Evolutionary conservation across 2,888 invertebrate genomes (phyloP).

Genomic region (Conomelus anceps): DNA sequence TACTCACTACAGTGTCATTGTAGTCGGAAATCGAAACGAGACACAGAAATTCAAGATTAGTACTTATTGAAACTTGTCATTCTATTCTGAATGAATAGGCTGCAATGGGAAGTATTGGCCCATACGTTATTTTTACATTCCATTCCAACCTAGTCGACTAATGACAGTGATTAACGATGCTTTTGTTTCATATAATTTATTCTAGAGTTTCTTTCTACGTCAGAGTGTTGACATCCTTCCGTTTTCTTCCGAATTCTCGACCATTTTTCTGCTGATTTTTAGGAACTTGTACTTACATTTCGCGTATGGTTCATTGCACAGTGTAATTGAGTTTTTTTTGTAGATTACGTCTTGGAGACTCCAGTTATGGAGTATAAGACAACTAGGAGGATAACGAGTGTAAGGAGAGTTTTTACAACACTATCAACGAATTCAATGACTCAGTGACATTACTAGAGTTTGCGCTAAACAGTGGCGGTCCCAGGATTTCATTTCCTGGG

Average conservation of each 20-base stretch:
- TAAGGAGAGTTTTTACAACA: too few relatives aligned
- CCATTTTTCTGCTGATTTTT: neutral
- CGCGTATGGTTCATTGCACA: neutral
- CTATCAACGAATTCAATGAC: too few relatives aligned
- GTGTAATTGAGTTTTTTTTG: neutral
- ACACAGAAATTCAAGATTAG: neutral
- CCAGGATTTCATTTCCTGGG: too few relatives aligned
- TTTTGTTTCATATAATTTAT: neutral
- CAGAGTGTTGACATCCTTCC: neutral
- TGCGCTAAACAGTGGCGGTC: too few relatives aligned
- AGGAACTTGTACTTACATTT: too few relatives aligned
- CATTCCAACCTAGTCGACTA: neutral
- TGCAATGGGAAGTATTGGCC: neutral
- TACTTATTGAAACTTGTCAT: neutral
- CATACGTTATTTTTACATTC: neutral
- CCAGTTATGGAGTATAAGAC: too few relatives aligned
- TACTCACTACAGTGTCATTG: neutral
- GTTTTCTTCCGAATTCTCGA: neutral
- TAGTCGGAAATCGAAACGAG: too few relatives aligned
- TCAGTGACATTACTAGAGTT: too few relatives aligned
- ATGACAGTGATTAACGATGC: neutral
- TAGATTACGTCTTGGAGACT: too few relatives aligned
- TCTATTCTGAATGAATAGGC: neutral
- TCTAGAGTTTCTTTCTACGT: neutral
- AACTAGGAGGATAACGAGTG: too few relatives aligned